Percentiles rank a stretch among this genome's conserved stretches.
phyloP scores from a whole-genome alignment of 2,113 vertebrate genomes.

The Oriolus oriolus region DNA sequence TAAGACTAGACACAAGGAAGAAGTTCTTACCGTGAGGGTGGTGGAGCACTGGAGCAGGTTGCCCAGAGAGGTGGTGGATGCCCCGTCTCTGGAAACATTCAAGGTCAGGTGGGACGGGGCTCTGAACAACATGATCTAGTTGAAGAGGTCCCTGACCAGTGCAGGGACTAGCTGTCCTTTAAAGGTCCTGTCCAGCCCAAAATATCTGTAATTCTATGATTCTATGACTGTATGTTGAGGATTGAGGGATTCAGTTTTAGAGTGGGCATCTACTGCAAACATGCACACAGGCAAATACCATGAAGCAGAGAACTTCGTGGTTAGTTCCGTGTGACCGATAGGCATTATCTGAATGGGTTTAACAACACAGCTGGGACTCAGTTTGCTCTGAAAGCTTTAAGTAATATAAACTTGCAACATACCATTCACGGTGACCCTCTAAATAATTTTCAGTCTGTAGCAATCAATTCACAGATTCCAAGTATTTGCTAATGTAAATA shows the following conservation, averaged over 20 bases:
- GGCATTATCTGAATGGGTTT: not conserved
- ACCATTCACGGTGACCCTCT: not conserved
- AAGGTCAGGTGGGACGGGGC: fast-evolving
- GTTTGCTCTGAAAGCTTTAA: not conserved
- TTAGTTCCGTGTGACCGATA: not conserved
- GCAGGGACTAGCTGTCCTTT: not conserved
- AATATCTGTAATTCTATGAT: no score
- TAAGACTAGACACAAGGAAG: not conserved
- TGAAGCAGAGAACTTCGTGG: not conserved
- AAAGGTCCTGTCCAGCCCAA: not conserved
- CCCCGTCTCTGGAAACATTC: not conserved
- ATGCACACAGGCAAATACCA: fast-evolving
- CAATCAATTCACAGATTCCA: not conserved
- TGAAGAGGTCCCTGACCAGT: not conserved
- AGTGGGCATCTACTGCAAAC: not conserved
- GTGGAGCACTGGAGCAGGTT: not conserved
- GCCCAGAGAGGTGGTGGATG: not conserved
- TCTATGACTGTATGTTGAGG: not conserved
- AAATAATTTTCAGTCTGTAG: not conserved
- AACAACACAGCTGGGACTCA: not conserved
- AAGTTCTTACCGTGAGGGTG: not conserved
- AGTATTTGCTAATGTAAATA: not conserved
- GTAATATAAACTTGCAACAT: not conserved
- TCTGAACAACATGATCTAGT: not conserved
- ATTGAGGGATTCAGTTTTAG: not conserved